A percentile compares a stretch with the other conserved stretches of the same genome.
These are phyloP conservation scores for Phenacoccus solenopsis DNA, from an alignment of 1,140 invertebrate species.

Conservation along the genomic window DNA sequence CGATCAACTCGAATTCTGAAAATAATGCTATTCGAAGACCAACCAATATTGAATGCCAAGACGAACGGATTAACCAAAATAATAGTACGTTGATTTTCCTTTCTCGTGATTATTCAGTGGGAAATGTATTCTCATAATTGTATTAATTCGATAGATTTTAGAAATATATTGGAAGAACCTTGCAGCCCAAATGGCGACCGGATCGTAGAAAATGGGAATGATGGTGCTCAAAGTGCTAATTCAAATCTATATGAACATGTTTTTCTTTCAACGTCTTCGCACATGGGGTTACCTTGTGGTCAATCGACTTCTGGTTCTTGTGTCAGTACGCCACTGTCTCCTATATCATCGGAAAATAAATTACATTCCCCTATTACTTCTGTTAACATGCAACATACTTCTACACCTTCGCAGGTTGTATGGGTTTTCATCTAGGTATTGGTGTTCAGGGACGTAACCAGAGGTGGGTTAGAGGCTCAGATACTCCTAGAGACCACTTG, in stretches of 20 bases:
- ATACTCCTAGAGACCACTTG: too few relatives aligned
- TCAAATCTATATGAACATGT: slow-evolving; percentile 8
- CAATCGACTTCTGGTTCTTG: neutral
- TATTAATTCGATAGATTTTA: neutral
- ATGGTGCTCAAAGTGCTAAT: neutral
- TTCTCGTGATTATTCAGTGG: slow-evolving; percentile 23
- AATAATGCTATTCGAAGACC: neutral
- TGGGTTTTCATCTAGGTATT: too few relatives aligned
- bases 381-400: neutral
- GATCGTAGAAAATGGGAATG: neutral
- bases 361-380: neutral
- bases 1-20: neutral
- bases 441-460: too few relatives aligned
- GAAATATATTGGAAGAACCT: slow-evolving; percentile 21
- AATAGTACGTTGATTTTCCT: neutral
- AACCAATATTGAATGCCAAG: neutral
- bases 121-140: neutral
- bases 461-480: too few relatives aligned
- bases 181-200: neutral
- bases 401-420: neutral
- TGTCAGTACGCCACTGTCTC: slow-evolving; percentile 1
- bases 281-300: neutral
- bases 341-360: neutral
- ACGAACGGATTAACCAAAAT: neutral
- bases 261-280: neutral